Base-by-base conservation (phyloP, 1,140 invertebrate species). In the Drosophila aff. region DNA sequence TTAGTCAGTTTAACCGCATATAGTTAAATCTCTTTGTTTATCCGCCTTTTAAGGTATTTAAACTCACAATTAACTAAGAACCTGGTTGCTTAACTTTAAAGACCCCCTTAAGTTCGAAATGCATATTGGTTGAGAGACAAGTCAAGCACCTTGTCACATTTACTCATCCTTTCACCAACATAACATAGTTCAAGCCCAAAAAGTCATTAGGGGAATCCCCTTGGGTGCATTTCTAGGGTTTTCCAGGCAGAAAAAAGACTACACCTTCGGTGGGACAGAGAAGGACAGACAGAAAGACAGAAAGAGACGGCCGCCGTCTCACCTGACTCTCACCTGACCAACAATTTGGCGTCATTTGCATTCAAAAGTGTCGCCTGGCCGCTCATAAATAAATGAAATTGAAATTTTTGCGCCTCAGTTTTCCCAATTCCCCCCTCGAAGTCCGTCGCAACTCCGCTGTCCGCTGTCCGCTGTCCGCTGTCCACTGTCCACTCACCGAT, bases 301-400 rank as follows among this genome's bases (percentile, higher is more conserved):
- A 10, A 53, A 44, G 21, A 36, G 28, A 11, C 28, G 9, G 15
- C n/a, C 28, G 15, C n/a, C 28, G 71, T 33, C 33, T 38, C 5
- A 26, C 38, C 53, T 26, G 53, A 23, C 63, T 52, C 62, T 67
- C 40, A 49, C 53, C 53, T 66, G 61, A 43, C 46, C 74, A 77
- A 76, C 74, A 76, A 76, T 76, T 76, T 76, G 41, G 55, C 74
- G 71, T 76, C 63, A 85, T 86, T 86, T 86, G 83, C 79, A 85
- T 84, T 77, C 82, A 84, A 69, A 77, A 77, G 63, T 79, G 78
- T 76, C 49, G 63, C 44, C 66, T 73, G 73, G 43, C 55, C 47
- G 68, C 67, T 79, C 80, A 86, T 82, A 82, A 86, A 86, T 82
- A 82, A 86, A 79, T 78, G 66, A 73, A 82, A 86, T 87, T 87